Evolutionary conservation across 2,888 invertebrate genomes (phyloP).

Genomic region (Hetaerina titia): DNA sequence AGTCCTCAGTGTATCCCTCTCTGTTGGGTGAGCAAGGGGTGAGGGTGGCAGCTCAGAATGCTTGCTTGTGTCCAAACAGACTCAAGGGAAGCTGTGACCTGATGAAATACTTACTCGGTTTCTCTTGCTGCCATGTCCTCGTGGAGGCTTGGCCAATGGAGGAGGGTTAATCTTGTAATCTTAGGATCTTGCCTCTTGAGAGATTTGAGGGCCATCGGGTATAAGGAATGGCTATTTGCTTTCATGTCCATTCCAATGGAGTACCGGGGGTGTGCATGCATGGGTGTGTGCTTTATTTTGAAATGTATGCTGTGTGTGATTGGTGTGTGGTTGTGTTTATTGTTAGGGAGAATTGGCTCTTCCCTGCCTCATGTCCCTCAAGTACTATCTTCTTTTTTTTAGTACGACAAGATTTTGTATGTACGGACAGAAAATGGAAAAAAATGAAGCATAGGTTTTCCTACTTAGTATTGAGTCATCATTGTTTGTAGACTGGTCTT

Average conservation of each 20-base stretch:
- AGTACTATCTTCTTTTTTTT: constrained; percentile 61
- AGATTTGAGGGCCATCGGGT: constrained; percentile 63
- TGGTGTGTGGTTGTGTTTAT: constrained; percentile 63
- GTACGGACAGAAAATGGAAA: constrained; percentile 58
- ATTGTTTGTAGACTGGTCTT: constrained; percentile 67
- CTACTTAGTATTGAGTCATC: constrained; percentile 64
- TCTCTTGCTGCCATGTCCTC: constrained; percentile 37
- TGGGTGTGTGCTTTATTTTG: constrained; percentile 49
- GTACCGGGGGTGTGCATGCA: constrained; percentile 7
- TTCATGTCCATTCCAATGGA: constrained; percentile 63
- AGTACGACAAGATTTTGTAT: constrained; percentile 58
- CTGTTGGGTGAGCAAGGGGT: constrained; percentile 34
- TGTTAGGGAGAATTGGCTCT: constrained; percentile 62
- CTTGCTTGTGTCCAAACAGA: not conserved
- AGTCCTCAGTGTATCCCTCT: constrained; percentile 9
- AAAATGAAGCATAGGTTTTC: constrained; percentile 61
- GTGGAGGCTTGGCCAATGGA: not conserved
- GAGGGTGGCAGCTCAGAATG: constrained; percentile 41
- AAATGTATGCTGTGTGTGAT: constrained; percentile 54
- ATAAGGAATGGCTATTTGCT: constrained; percentile 43
- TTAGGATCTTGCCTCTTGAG: constrained; percentile 20
- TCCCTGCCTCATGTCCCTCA: constrained; percentile 62
- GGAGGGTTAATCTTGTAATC: constrained; percentile 30
- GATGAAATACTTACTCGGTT: constrained; percentile 9
- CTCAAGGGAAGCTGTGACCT: constrained; percentile 42